A percentile compares a stretch with the other conserved stretches of the same genome.
Evolutionary conservation across 64 coral and sea anemone species (phyloP).

Genomic region (Cladopsammia gracilis): DNA sequence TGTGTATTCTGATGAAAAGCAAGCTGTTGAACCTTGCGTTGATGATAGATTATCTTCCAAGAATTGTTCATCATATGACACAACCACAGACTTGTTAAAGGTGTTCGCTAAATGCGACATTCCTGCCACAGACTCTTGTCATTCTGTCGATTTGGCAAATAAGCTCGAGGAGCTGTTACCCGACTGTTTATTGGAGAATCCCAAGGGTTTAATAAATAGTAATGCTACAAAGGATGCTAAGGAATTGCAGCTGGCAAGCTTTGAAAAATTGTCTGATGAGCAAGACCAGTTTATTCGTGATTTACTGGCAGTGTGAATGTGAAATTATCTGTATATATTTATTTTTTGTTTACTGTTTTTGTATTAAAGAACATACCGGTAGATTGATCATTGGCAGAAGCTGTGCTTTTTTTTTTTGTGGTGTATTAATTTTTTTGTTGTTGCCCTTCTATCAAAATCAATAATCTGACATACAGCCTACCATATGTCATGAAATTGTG

Average conservation of each 20-base stretch:
- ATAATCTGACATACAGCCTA: no score
- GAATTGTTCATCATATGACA: background rate
- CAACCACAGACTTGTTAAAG: background rate
- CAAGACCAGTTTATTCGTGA: slow-evolving; percentile 70
- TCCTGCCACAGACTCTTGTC: background rate
- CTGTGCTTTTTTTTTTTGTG: no score
- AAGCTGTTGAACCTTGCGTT: background rate
- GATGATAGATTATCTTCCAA: background rate
- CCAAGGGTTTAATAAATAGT: background rate
- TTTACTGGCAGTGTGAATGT: background rate
- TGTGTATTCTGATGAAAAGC: background rate
- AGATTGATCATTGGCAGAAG: no score
- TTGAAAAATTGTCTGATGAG: slow-evolving; percentile 25
- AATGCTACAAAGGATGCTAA: background rate
- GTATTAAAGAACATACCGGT: no score
- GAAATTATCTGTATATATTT: background rate
- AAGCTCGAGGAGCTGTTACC: slow-evolving; percentile 62
- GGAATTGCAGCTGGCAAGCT: background rate
- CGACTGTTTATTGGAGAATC: slow-evolving; percentile 40
- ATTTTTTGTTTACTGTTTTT: background rate
- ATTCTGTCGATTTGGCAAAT: slow-evolving; percentile 10
- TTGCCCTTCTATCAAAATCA: no score
- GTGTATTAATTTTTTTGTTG: no score
- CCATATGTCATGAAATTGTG: no score
- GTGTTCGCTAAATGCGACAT: background rate